These are phyloP conservation scores for Machaerirhynchus nigripectus DNA, from an alignment of 2,113 vertebrate species.

Conservation along the genomic window DNA sequence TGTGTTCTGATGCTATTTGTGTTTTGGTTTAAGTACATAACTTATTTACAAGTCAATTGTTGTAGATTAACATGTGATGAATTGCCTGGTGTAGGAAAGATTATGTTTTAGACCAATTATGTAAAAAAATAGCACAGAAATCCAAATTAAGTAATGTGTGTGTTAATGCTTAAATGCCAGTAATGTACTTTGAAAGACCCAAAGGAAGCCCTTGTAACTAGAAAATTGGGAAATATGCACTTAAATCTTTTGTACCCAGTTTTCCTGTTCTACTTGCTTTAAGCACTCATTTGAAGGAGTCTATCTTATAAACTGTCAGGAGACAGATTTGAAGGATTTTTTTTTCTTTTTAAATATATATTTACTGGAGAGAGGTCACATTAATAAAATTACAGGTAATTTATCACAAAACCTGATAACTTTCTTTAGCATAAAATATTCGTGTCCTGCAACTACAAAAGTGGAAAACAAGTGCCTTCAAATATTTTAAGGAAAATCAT, in stretches of 20 bases:
- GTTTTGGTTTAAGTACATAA: not conserved
- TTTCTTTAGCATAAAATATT: not conserved
- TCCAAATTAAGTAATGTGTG: not conserved
- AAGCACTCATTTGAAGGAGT: not conserved
- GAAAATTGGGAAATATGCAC: not conserved
- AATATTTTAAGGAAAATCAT: not conserved
- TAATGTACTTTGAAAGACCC: not conserved
- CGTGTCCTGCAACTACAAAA: not conserved
- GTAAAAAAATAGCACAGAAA: not conserved
- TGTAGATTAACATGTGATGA: not conserved
- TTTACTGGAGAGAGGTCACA: not conserved
- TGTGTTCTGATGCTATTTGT: not conserved
- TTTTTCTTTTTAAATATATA: not conserved
- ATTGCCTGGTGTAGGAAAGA: not conserved
- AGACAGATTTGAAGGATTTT: not conserved
- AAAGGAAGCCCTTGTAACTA: not conserved
- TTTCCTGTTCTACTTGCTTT: not conserved
- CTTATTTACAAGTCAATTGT: not conserved
- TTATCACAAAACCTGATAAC: not conserved
- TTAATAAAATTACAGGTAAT: not conserved
- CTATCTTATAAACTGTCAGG: not conserved
- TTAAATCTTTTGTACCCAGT: not conserved
- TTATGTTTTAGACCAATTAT: not conserved
- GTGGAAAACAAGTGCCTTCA: not conserved
- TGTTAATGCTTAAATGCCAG: not conserved